Evolutionary conservation across 2,888 invertebrate genomes (phyloP).

Genomic region (Ormyrus labotus): DNA sequence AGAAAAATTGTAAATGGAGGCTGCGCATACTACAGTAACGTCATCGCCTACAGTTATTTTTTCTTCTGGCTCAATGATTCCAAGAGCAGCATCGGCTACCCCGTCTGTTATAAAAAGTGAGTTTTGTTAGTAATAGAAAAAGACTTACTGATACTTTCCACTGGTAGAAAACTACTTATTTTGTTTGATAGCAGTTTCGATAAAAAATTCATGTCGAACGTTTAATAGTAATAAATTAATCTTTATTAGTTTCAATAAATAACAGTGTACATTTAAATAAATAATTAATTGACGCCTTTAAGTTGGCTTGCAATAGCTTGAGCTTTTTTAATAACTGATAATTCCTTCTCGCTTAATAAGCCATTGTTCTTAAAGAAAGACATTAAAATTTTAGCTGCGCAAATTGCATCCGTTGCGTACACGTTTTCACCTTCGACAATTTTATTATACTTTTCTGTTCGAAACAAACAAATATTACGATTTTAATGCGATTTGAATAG

Average conservation of each 20-base stretch:
- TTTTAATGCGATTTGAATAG: not conserved
- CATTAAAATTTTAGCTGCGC: constrained; percentile 10
- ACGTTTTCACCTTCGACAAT: constrained; percentile 6
- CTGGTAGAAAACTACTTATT: too few relatives aligned
- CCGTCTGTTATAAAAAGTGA: constrained; percentile 73
- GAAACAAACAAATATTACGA: constrained; percentile 2
- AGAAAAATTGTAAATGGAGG: constrained; percentile 76
- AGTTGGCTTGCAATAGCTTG: not conserved
- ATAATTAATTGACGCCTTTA: not conserved
- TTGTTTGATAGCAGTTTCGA: too few relatives aligned
- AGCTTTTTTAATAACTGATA: constrained; percentile 6
- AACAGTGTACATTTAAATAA: not conserved
- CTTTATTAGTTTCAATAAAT: not conserved
- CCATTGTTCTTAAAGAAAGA: not conserved
- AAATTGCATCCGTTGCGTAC: constrained; percentile 1
- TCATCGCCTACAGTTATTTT: constrained; percentile 78
- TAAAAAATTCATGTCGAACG: too few relatives aligned
- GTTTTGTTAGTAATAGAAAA: constrained; percentile 8
- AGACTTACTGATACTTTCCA: too few relatives aligned
- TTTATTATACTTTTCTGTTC: constrained; percentile 14
- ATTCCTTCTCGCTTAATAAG: constrained; percentile 14
- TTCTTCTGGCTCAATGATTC: constrained; percentile 68
- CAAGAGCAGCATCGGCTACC: constrained; percentile 71
- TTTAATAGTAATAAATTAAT: not conserved
- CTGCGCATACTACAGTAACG: constrained; percentile 79